Percentiles rank a stretch among this genome's conserved stretches.
phyloP scores from a whole-genome alignment of 1,140 invertebrate genomes.

The Bacillus rossius region DNA sequence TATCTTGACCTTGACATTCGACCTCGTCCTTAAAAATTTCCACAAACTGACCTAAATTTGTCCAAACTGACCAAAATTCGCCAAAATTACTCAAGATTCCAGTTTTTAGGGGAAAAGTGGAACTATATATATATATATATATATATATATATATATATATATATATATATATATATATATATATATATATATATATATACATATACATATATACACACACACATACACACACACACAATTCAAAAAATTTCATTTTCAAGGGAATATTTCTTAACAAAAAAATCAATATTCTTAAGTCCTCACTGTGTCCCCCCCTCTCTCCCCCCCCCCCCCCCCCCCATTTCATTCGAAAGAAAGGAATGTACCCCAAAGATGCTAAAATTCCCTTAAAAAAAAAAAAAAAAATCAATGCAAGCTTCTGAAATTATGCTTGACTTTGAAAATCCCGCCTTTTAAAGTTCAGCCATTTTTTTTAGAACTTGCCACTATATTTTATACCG shows the following conservation, averaged over 20 bases:
- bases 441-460: constrained; percentile 15
- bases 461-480: neutral
- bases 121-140: too few species aligned
- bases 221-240: constrained; percentile 34
- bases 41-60: too few species aligned
- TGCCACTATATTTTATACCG: neutral
- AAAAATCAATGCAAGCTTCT: too few species aligned
- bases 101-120: too few species aligned
- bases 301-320: constrained; percentile 28
- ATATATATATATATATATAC: constrained; percentile 35
- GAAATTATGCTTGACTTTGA: constrained; percentile 27
- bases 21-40: too few species aligned
- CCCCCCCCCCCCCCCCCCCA: constrained; percentile 32
- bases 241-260: constrained; percentile 38
- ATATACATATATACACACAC: constrained; percentile 32
- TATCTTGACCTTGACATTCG: too few species aligned
- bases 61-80: too few species aligned
- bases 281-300: constrained; percentile 11
- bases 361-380: too few species aligned
- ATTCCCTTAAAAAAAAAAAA: too few species aligned
- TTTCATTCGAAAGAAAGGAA: constrained; percentile 15
- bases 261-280: constrained; percentile 37
- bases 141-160: constrained; percentile 38
- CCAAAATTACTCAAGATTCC: too few species aligned
- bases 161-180: constrained; percentile 14